Conservation (phyloP, 2,888 invertebrate genomes). For the Pasiphila rectangulata region DNA sequence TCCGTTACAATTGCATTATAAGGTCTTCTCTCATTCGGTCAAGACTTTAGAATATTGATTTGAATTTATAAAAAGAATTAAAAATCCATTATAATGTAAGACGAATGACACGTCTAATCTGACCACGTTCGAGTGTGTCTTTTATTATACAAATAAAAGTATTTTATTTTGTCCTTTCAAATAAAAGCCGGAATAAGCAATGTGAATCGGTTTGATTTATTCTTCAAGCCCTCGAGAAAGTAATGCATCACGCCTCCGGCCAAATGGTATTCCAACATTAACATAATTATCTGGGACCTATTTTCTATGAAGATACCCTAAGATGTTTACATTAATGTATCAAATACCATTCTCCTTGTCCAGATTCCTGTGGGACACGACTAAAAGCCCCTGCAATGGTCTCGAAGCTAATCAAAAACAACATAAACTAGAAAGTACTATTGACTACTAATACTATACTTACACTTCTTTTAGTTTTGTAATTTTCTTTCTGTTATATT, state of each 20-base stretch:
- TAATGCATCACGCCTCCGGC: slow-evolving; percentile 42
- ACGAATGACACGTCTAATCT: slow-evolving; percentile 67
- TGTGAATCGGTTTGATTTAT: slow-evolving; percentile 60
- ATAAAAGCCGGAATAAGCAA: slow-evolving; percentile 57
- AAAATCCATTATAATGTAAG: slow-evolving; percentile 56
- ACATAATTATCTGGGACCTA: slow-evolving; percentile 52
- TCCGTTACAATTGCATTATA: slow-evolving; percentile 19
- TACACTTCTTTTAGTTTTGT: too few relatives aligned
- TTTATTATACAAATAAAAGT: slow-evolving; percentile 5
- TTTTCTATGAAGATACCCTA: background rate
- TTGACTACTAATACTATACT: too few relatives aligned
- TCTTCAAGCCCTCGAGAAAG: slow-evolving; percentile 38
- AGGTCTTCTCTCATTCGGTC: slow-evolving; percentile 19
- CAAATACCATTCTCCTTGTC: too few relatives aligned
- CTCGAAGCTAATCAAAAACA: too few relatives aligned
- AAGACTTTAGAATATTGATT: slow-evolving; percentile 33
- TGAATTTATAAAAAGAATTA: slow-evolving; percentile 38
- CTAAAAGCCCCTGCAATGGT: too few relatives aligned
- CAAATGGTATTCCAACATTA: slow-evolving; percentile 45
- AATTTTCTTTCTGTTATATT: too few relatives aligned
- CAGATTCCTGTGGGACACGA: too few relatives aligned
- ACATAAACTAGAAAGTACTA: too few relatives aligned
- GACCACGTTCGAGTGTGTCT: slow-evolving; percentile 59
- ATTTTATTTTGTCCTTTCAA: slow-evolving; percentile 40
- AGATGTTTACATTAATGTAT: too few relatives aligned